Evolutionary conservation across 2,797 vertebrate species (phyloP).

Genomic region (Esox lucius): DNA sequence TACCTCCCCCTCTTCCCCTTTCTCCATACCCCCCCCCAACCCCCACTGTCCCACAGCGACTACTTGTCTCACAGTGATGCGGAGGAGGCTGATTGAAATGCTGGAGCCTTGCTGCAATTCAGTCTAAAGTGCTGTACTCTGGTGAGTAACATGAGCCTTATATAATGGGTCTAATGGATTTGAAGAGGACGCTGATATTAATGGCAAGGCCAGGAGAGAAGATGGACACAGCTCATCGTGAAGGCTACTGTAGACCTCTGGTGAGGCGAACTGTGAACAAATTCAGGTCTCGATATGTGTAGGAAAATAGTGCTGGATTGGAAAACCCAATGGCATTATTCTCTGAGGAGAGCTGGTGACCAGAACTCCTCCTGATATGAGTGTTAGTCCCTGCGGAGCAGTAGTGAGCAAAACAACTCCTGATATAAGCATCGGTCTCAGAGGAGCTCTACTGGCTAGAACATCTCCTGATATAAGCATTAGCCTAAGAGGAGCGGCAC

Average conservation of each 20-base stretch:
- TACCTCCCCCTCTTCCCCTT: neutral
- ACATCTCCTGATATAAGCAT: no score
- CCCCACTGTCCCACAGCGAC: neutral
- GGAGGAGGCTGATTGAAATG: neutral
- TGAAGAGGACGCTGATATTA: conserved; percentile 78
- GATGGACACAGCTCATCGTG: no score
- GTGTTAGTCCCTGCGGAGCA: no score
- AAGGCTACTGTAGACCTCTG: neutral
- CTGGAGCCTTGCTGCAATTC: neutral
- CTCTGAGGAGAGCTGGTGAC: conserved; percentile 20
- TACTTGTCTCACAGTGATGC: neutral
- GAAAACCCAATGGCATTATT: neutral
- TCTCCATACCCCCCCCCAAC: conserved; percentile 13
- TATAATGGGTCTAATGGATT: conserved; percentile 78
- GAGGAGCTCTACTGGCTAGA: no score
- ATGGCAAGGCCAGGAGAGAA: conserved; percentile 59
- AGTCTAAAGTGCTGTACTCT: conserved; percentile 60
- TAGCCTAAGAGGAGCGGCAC: no score
- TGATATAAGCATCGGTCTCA: no score
- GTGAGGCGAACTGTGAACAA: conserved; percentile 18
- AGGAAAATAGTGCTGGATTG: no score
- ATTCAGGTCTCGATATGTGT: conserved; percentile 12
- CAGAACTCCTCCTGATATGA: conserved; percentile 3
- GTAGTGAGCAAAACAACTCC: no score
- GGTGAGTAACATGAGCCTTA: conserved; percentile 66